Conservation (phyloP, 2,113 vertebrate species). For the Bettongia penicillata region DNA sequence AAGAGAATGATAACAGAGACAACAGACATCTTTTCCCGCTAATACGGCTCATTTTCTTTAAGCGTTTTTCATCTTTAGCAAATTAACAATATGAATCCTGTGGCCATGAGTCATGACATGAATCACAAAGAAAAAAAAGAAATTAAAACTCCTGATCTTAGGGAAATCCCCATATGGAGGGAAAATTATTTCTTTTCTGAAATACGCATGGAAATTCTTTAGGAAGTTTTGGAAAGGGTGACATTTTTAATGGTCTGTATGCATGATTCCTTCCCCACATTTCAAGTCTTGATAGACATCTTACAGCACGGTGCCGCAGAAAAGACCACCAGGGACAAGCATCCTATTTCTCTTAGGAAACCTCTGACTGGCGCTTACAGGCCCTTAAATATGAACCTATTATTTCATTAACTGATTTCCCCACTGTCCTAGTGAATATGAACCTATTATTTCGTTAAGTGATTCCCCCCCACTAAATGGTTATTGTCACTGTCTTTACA, state of each 20-base stretch:
- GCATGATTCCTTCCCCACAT: slow-evolving; percentile 3
- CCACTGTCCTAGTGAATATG: no score
- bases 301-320: background rate
- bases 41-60: slow-evolving; percentile 13
- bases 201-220: slow-evolving; percentile 78
- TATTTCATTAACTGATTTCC: background rate
- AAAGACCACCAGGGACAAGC: background rate
- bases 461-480: background rate
- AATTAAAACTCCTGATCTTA: slow-evolving; percentile 56
- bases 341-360: background rate
- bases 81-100: slow-evolving; percentile 60
- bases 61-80: background rate
- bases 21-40: background rate
- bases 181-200: slow-evolving; percentile 67
- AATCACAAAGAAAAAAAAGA: slow-evolving; percentile 70
- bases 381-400: background rate
- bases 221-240: slow-evolving; percentile 57
- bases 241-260: slow-evolving; percentile 18
- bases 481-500: slow-evolving; percentile 15
- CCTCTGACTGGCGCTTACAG: background rate
- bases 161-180: slow-evolving; percentile 76
- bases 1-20: background rate
- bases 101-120: slow-evolving; percentile 74
- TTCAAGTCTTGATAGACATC: background rate
- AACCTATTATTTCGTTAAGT: background rate